A percentile compares a stretch with the other conserved stretches of the same genome.
These are phyloP conservation scores for Vannuccia rotundouncinata DNA, from an alignment of 2,888 invertebrate genomes.

Conservation along the genomic window DNA sequence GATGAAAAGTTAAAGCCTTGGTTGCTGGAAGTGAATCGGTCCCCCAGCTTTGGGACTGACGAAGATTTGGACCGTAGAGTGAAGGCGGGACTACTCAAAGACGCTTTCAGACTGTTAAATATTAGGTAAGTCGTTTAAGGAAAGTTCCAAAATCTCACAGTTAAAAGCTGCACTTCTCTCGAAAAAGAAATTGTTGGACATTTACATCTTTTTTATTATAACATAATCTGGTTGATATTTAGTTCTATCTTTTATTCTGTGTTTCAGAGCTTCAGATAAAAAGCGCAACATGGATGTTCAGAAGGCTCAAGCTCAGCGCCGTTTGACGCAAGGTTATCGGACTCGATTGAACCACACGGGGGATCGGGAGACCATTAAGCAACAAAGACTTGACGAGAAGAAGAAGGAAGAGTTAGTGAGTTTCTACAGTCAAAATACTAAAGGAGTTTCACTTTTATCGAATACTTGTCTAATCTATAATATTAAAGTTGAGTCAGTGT, in stretches of 20 bases:
- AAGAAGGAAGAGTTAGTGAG: constrained; percentile 53
- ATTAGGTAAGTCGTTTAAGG: constrained; percentile 46
- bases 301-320: constrained; percentile 53
- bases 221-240: too few species aligned
- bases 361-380: constrained; percentile 46
- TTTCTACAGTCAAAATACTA: too few species aligned
- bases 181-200: too few species aligned
- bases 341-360: constrained; percentile 41
- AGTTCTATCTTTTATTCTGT: too few species aligned
- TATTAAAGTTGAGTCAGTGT: too few species aligned
- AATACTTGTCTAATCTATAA: too few species aligned
- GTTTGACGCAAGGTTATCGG: constrained; percentile 45
- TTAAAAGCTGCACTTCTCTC: not conserved
- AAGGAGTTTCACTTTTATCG: too few species aligned
- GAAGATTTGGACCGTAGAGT: constrained; percentile 54
- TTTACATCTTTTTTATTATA: too few species aligned
- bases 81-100: constrained; percentile 52
- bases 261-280: constrained; percentile 45
- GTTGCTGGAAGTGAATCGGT: constrained; percentile 56
- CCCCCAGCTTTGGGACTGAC: constrained; percentile 57
- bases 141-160: not conserved
- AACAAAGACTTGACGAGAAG: constrained; percentile 45
- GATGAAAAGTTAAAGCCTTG: constrained; percentile 55
- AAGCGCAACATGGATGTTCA: constrained; percentile 52
- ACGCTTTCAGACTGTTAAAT: constrained; percentile 53